Conservation (phyloP, 2,113 vertebrate genomes). For the Eudyptes chrysolophus region DNA sequence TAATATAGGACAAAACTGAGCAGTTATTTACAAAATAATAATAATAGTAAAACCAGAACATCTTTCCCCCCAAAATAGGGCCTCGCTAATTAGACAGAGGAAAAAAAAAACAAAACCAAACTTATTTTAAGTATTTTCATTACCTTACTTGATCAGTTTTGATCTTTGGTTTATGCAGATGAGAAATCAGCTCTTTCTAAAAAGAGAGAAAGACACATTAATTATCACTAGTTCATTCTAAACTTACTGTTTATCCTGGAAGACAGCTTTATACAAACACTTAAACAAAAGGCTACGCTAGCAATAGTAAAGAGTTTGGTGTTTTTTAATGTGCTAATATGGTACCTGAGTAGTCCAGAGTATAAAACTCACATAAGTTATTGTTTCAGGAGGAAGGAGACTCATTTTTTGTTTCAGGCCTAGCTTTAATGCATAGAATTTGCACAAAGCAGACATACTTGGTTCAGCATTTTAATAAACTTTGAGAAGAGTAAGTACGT, state of each 20-base stretch:
- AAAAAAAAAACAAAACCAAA: neutral
- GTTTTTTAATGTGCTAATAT: neutral
- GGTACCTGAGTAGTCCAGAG: neutral
- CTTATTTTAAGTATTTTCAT: neutral
- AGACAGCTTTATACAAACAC: neutral
- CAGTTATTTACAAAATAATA: neutral
- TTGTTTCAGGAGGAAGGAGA: neutral
- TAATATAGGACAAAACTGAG: neutral
- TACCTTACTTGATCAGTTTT: neutral
- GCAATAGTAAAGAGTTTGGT: neutral
- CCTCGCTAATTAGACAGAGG: neutral
- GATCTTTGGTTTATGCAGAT: slow-evolving; percentile 49
- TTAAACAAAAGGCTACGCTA: neutral
- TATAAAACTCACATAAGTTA: neutral
- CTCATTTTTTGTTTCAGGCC: neutral
- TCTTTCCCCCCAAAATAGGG: rapidly evolving
- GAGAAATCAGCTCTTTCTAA: slow-evolving; percentile 76
- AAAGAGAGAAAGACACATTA: neutral
- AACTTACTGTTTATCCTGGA: neutral
- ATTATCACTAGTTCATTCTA: neutral
- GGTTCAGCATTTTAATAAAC: neutral
- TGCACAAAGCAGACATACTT: neutral
- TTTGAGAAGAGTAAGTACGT: neutral
- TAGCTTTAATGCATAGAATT: neutral
- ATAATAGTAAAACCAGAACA: neutral